Base-by-base conservation (phyloP, 2,113 vertebrate species). In the Pelecanus crispus region DNA sequence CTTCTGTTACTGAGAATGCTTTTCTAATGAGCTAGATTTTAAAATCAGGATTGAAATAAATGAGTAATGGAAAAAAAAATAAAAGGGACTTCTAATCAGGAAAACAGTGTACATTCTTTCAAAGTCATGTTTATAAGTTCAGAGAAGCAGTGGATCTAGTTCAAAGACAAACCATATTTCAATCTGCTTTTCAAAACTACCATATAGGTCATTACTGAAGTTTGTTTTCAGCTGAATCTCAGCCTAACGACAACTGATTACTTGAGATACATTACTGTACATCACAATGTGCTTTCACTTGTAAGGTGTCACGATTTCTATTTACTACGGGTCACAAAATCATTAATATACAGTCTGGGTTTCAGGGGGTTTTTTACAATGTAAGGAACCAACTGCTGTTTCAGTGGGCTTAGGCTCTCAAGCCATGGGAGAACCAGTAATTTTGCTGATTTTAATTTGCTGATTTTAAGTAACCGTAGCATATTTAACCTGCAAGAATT, bases 41-140 rank as follows among this genome's bases (percentile, higher is more conserved):
- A 89, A 92, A 92, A 88, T 26, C 55, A 59, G 74, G 58, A 59
- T 90, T 92, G 67, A 96, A 94, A 90, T 88, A 92, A 92, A 79
- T 94, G 82, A 95, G 86, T 94, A 94, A 97, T 94, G 92, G 92
- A 61, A 81, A 70, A 77, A 81, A 70, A 92, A 45, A 49, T 47
- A 73, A 79, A 81, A 94, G 42, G 24, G 61, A 85, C 58, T 87
- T 85, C 61, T 94, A 89, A 92, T 95, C 89, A 95, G 78, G 36
- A 95, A 95, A 96, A 95, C 84, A 94, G 95, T 92, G 91, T 94
- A 96, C 94, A 95, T 96, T 96, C 95, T 95, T 97, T 94, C 86
- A 84, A 94, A 94, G 97, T 91, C 86, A 94, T 94, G 95, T 96
- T 97, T 97, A 95, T 91, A 89, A 95, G 91, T 94, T 95, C 86